Evolutionary conservation across 2,797 vertebrate genomes (phyloP), one percentile per base, ranked within the genome.

Genomic region (Poecile montanus): DNA sequence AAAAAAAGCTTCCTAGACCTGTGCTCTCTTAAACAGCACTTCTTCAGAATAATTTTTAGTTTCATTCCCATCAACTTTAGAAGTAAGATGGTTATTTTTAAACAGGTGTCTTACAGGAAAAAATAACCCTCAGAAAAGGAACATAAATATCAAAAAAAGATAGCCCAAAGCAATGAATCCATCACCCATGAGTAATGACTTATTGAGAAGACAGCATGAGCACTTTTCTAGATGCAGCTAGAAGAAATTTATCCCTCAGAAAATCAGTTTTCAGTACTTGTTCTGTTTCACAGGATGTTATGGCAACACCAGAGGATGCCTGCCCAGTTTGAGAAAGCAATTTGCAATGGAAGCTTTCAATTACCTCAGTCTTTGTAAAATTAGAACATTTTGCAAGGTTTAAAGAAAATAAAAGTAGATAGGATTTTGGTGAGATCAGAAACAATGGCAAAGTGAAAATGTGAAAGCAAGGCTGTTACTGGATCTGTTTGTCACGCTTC

Each of bases 391-490:
- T 72, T 78, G 38, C 9, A 63, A 60, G 23, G 34, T 88, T 89
- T 90, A 87, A 89, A 86, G 57, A 82, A 85, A 89, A 79, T 15
- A 51, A 74, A 90, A 96, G 30, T 48, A 66, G 30, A 82, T 93
- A 75, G 26, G 9, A 75, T 81, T 88, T 70, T 23, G 21, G 50
- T 57, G 20, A 71, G 13, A 74, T 72, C 25, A 71, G 45, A 54
- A 73, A 32, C 45, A 78, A 58, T 25, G 11, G 29, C 32, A 86
- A 42, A 72, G 38, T 50, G 26, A 73, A 84, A 51, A 86, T 63
- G 9, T 42, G 50, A 65, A 83, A 81, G 50, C 23, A 81, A 91
- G 32, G 17, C 20, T 65, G 71, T 40, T 67, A 83, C 61, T 48
- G 75, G 68, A 58, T 90, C n/a, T 62, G 38, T 19, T 71, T 61